phyloP scores from a whole-genome alignment of 23 tunicate genomes.

The Phallusia fumigata region DNA sequence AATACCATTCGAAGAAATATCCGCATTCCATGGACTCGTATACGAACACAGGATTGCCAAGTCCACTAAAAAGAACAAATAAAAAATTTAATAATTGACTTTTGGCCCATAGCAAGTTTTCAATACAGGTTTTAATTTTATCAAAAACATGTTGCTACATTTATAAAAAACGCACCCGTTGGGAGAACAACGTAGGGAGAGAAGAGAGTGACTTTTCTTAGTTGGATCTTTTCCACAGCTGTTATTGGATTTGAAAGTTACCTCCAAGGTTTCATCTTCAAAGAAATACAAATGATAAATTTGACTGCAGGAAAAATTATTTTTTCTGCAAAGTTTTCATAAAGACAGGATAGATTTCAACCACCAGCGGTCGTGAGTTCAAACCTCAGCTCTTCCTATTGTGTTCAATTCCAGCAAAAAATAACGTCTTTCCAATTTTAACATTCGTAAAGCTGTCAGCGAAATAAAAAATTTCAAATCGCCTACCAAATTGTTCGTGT shows the following conservation, averaged over 20 bases:
- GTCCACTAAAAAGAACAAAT: slow-evolving; percentile 16
- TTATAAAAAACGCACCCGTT: slow-evolving; percentile 19
- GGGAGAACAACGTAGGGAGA: slow-evolving; percentile 40
- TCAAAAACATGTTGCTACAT: too few relatives aligned
- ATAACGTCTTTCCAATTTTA: too few relatives aligned
- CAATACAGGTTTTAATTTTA: not conserved
- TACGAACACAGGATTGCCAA: slow-evolving; percentile 46
- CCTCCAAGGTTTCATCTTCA: slow-evolving; percentile 51
- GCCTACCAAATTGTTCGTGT: too few relatives aligned
- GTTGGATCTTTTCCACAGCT: slow-evolving; percentile 39
- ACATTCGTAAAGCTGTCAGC: too few relatives aligned
- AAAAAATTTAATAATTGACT: not conserved
- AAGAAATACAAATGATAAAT: not conserved
- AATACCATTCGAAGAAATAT: slow-evolving; percentile 72
- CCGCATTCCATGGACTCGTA: slow-evolving; percentile 80
- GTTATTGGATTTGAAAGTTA: slow-evolving; percentile 36
- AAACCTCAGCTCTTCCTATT: too few relatives aligned
- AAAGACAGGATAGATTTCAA: too few relatives aligned
- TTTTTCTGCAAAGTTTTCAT: not conserved
- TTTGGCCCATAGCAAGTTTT: not conserved
- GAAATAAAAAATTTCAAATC: too few relatives aligned
- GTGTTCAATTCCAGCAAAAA: too few relatives aligned
- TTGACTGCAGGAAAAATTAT: not conserved
- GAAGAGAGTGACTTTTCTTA: slow-evolving; percentile 40
- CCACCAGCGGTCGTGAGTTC: too few relatives aligned